Evolutionary conservation across 2,888 invertebrate species (phyloP), one percentile per base, ranked within the genome.

Genomic region (Ochropleura plecta): DNA sequence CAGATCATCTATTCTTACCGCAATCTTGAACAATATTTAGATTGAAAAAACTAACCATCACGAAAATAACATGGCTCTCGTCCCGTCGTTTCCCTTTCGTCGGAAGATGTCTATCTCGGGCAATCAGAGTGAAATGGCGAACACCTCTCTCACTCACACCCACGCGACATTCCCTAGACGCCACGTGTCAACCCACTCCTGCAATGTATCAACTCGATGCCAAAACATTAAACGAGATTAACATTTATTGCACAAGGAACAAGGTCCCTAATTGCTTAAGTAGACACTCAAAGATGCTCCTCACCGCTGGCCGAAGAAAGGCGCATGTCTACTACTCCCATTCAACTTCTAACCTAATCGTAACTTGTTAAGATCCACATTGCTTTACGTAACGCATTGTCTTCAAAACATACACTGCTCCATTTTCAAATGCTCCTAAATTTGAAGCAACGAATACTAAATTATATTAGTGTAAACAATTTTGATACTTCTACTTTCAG

Each of bases 61-160:
- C 93, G 86, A 92, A 93, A 95, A 94, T 93, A 94, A 90, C 90
- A 86, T 84, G 89, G 89, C 62, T 89, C 89, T 89, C 91, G 91
- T 90, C 91, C 90, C 89, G 90, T 89, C 91, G 92, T 93, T 95
- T 94, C 94, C 93, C 94, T 95, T 94, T 94, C 94, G 91, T 92
- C 91, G 89, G 88, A 92, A 93, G 91, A 93, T 93, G 91, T 92
- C 93, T 93, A 93, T 93, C 95, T 93, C 92, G 91, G 91, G 92
- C 91, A 91, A 91, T 91, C 88, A 89, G 91, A 93, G 89, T 80
- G 92, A 90, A 90, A 93, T 76, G 85, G 82, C 88, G 88, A 87
- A 83, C 89, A 76, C 76, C 85, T 86, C 77, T 92, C 93, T 92
- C 92, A 79, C 85, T 94, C 91, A 73, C 91, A 86, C 94, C 86